These are phyloP conservation scores for Corvus hawaiiensis DNA, from an alignment of 2,113 vertebrate species.

Conservation along the genomic window DNA sequence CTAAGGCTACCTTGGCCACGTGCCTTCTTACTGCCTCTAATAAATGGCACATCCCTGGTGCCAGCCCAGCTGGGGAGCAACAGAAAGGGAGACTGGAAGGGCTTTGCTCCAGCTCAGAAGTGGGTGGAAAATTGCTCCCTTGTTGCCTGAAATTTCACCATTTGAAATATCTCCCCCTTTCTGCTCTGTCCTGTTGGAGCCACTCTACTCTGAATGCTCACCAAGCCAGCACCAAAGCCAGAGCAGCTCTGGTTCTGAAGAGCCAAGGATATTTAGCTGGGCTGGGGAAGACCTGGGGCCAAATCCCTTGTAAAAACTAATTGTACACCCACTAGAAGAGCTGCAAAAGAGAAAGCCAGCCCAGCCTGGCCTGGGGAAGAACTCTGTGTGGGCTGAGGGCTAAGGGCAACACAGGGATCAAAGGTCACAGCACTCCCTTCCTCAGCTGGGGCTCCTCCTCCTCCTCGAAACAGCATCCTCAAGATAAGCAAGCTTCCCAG, in stretches of 20 bases:
- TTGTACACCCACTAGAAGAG: neutral
- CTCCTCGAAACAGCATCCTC: neutral
- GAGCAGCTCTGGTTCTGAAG: neutral
- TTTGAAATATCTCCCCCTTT: slow-evolving; percentile 6
- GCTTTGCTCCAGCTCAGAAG: slow-evolving; percentile 53
- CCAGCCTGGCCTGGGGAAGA: neutral
- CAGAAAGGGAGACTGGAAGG: slow-evolving; percentile 30
- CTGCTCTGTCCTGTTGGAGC: neutral
- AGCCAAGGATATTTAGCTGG: neutral
- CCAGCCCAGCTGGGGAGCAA: slow-evolving; percentile 40
- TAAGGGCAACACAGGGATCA: neutral
- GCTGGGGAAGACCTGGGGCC: slow-evolving; percentile 11
- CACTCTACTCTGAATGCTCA: slow-evolving; percentile 3
- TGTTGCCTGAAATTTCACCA: slow-evolving; percentile 37
- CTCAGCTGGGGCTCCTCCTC: neutral
- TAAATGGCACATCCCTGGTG: neutral
- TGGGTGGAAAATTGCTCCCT: slow-evolving; percentile 55
- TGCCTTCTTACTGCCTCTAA: slow-evolving; percentile 1
- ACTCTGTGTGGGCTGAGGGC: neutral
- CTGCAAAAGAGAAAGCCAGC: neutral
- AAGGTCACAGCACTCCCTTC: neutral
- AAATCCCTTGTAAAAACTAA: neutral
- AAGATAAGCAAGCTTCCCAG: neutral
- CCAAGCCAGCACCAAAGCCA: neutral
- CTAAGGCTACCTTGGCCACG: slow-evolving; percentile 17